Evolutionary conservation across 1,140 invertebrate genomes (phyloP).

Genomic region (Apis florea): DNA sequence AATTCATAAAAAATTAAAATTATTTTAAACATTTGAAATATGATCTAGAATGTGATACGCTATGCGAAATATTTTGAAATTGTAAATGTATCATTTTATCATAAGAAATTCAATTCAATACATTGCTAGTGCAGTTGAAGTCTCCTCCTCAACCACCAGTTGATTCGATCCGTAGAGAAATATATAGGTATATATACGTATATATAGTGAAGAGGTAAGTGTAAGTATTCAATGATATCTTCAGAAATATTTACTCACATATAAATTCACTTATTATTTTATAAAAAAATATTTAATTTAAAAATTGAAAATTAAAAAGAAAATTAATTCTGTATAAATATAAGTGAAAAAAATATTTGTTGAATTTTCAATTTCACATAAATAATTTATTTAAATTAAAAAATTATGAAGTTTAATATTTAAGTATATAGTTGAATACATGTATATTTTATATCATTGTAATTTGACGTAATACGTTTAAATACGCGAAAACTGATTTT

Average conservation of each 20-base stretch:
- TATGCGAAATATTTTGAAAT: no score
- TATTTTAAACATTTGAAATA: background rate
- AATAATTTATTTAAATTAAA: background rate
- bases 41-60: background rate
- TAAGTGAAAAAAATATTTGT: background rate
- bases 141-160: background rate
- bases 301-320: no score
- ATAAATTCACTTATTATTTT: background rate
- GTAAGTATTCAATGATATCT: background rate
- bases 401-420: background rate
- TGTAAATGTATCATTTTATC: no score
- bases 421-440: background rate
- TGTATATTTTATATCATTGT: background rate
- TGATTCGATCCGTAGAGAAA: background rate
- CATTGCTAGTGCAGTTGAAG: background rate
- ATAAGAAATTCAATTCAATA: background rate
- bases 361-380: background rate
- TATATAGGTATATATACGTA: background rate
- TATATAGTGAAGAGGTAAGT: background rate
- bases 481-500: slow-evolving; percentile 51
- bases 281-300: no score
- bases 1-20: background rate
- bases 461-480: slow-evolving; percentile 42
- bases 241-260: background rate
- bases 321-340: no score